Percentiles rank a stretch among this genome's conserved stretches.
phyloP scores from a whole-genome alignment of 2,888 invertebrate species.

The Cyaniris semiargus region DNA sequence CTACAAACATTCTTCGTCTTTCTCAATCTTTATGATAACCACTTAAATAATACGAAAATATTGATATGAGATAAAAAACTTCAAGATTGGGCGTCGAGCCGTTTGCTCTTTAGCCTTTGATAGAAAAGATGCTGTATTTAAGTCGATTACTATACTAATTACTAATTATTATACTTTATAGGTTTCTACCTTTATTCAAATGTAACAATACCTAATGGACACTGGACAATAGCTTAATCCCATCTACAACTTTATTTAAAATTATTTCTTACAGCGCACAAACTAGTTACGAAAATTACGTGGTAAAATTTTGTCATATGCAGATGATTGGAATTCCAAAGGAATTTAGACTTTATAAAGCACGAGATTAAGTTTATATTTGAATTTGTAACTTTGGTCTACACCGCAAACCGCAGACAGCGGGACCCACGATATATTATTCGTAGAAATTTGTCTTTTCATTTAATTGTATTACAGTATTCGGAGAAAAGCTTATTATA shows the following conservation, averaged over 20 bases:
- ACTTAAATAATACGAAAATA: too few species aligned
- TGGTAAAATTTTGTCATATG: slow-evolving; percentile 37
- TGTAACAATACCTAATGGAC: too few species aligned
- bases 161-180: too few species aligned
- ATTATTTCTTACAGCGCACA: slow-evolving; percentile 2
- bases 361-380: slow-evolving; percentile 23
- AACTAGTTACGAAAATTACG: slow-evolving; percentile 33
- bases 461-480: slow-evolving; percentile 26
- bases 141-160: too few species aligned
- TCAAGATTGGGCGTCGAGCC: too few species aligned
- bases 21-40: too few species aligned
- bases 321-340: background rate
- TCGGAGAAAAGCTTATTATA: slow-evolving; percentile 8
- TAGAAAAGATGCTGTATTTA: too few species aligned
- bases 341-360: slow-evolving; percentile 34
- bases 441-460: slow-evolving; percentile 51
- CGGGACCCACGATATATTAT: slow-evolving; percentile 57
- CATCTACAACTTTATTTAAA: background rate
- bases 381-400: slow-evolving; percentile 39
- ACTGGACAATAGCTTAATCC: background rate
- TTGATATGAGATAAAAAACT: too few species aligned
- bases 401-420: slow-evolving; percentile 62
- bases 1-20: too few species aligned
- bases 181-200: too few species aligned
- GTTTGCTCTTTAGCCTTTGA: too few species aligned